Conservation (phyloP, 2,888 invertebrate genomes). For the Agrotis ipsilon region DNA sequence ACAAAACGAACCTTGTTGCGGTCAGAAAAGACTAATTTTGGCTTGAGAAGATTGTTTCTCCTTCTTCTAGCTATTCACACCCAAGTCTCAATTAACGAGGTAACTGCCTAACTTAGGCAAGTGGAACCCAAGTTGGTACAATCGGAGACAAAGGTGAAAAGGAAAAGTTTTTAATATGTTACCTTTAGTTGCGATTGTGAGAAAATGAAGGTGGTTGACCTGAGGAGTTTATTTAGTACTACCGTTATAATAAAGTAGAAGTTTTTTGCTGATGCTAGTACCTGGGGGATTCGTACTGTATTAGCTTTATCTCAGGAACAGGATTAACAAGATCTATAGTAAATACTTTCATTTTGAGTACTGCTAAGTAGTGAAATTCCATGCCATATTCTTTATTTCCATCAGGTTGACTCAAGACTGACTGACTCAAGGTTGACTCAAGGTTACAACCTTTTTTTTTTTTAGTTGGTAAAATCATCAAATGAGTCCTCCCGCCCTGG, state of each 20-base stretch:
- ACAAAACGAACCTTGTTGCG: constrained; percentile 28
- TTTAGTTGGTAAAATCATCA: too few species aligned
- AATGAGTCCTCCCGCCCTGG: too few species aligned
- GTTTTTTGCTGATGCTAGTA: constrained; percentile 8
- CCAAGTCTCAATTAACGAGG: constrained; percentile 53
- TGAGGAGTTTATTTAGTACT: constrained; percentile 11
- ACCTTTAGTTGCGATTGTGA: constrained; percentile 24
- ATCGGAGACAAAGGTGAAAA: constrained; percentile 45
- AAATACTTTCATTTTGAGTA: too few species aligned
- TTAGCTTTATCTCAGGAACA: not conserved
- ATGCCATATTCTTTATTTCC: too few species aligned
- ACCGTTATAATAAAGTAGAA: constrained; percentile 1
- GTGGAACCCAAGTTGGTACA: constrained; percentile 55
- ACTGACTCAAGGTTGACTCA: too few species aligned
- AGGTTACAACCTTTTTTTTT: too few species aligned
- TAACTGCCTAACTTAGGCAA: constrained; percentile 56
- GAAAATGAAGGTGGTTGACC: constrained; percentile 44
- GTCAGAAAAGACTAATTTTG: constrained; percentile 23
- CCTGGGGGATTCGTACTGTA: constrained; percentile 6
- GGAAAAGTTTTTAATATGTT: constrained; percentile 52
- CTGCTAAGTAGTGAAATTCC: too few species aligned
- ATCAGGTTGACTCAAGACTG: too few species aligned
- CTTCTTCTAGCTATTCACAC: constrained; percentile 29
- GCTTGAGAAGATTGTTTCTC: not conserved
- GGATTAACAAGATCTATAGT: not conserved